Conservation (phyloP, 2,888 invertebrate genomes). For the Eumerus sabulonum region DNA sequence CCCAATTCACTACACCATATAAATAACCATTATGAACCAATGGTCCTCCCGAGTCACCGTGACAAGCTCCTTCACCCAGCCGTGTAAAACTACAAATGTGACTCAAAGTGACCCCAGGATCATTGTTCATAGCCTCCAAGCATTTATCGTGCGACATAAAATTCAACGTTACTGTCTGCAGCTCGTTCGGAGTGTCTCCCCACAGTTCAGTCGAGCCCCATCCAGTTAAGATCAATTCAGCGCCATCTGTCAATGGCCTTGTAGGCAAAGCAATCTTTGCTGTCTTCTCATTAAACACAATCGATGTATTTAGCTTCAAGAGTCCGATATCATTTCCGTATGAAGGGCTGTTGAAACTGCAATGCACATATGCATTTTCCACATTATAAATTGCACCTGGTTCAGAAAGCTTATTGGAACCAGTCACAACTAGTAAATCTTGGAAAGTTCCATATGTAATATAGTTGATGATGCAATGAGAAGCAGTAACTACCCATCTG, state of each 20-base stretch:
- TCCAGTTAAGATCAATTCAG: conserved; percentile 81
- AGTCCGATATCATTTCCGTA: conserved; percentile 84
- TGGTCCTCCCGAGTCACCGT: conserved; percentile 77
- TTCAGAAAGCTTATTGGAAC: conserved; percentile 73
- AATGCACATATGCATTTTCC: conserved; percentile 74
- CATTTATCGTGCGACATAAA: conserved; percentile 82
- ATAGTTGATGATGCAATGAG: conserved; percentile 76
- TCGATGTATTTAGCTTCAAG: conserved; percentile 81
- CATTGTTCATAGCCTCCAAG: conserved; percentile 79
- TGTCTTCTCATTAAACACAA: conserved; percentile 80
- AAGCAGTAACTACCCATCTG: conserved; percentile 76
- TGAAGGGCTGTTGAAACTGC: conserved; percentile 73
- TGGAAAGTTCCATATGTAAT: conserved; percentile 67
- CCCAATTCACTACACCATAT: conserved; percentile 77
- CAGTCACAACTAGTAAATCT: conserved; percentile 72
- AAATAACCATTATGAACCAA: conserved; percentile 74
- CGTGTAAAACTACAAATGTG: conserved; percentile 82
- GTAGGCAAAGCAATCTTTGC: conserved; percentile 80
- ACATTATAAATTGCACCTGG: conserved; percentile 72
- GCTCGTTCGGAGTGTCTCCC: conserved; percentile 80
- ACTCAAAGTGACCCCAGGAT: conserved; percentile 80
- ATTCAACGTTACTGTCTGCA: conserved; percentile 81
- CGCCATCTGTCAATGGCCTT: conserved; percentile 77
- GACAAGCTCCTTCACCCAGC: conserved; percentile 80
- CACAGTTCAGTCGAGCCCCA: conserved; percentile 82